Conservation (phyloP, 2,113 vertebrate species). For the Trogon melanurus region DNA sequence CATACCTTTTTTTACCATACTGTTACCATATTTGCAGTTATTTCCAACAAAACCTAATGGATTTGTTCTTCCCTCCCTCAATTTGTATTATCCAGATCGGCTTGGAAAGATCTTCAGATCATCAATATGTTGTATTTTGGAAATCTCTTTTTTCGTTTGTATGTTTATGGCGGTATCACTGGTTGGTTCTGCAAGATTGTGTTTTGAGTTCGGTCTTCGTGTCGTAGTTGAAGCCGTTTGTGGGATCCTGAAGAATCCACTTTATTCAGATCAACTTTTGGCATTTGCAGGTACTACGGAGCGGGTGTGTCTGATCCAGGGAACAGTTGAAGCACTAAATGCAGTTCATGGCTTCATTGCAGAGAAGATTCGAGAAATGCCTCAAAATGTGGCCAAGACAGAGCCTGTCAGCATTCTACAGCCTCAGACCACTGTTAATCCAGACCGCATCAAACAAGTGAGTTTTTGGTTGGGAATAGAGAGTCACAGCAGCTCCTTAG, state of each 20-base stretch:
- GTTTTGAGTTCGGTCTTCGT: not conserved
- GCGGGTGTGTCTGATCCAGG: slow-evolving; percentile 98
- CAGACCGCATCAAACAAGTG: slow-evolving; percentile 99
- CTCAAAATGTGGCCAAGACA: slow-evolving; percentile 97
- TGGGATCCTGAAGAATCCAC: not conserved
- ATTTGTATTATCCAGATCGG: not conserved
- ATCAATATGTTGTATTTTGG: not conserved
- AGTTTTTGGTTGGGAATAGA: slow-evolving; percentile 77
- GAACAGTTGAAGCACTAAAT: slow-evolving; percentile 98
- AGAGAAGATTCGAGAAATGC: slow-evolving; percentile 99
- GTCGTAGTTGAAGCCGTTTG: not conserved
- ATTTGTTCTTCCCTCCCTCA: not conserved
- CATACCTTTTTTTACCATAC: too few species aligned
- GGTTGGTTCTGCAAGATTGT: not conserved
- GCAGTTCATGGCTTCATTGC: slow-evolving; percentile 99
- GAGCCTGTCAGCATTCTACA: slow-evolving; percentile 99
- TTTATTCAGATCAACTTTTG: not conserved
- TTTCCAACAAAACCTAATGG: not conserved
- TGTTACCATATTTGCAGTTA: not conserved
- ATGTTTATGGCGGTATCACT: not conserved
- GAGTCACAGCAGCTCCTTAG: slow-evolving; percentile 63
- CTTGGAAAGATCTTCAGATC: not conserved
- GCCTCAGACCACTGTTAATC: slow-evolving; percentile 98
- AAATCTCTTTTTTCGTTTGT: not conserved
- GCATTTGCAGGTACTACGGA: slow-evolving; percentile 92